Evolutionary conservation across 2,888 invertebrate genomes (phyloP).

Genomic region (Terebella lapidaria): DNA sequence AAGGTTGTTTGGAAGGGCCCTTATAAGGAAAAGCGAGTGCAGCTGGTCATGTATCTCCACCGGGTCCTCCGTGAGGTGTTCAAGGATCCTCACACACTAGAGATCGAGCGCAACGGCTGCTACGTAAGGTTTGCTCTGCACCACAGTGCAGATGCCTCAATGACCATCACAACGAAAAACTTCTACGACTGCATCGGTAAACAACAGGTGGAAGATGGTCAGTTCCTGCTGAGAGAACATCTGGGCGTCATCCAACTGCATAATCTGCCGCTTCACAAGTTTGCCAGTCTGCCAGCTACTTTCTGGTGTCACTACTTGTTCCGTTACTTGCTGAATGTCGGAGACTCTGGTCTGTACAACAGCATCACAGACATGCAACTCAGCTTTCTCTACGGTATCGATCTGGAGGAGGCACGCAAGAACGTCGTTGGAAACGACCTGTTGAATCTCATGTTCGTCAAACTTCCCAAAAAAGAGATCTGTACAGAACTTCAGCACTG

Average conservation of each 20-base stretch:
- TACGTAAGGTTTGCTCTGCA: constrained; percentile 10
- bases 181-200: constrained; percentile 13
- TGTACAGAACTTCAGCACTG: too few species aligned
- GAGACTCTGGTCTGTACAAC: constrained; percentile 18
- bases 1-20: constrained; percentile 15
- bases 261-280: neutral
- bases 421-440: neutral
- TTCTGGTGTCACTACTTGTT: constrained; percentile 16
- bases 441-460: constrained; percentile 9
- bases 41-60: constrained; percentile 9
- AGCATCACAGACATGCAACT: constrained; percentile 11
- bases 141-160: neutral
- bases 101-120: neutral
- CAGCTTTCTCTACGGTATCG: constrained; percentile 14
- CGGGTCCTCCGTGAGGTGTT: constrained; percentile 10
- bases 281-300: constrained; percentile 3
- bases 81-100: constrained; percentile 10
- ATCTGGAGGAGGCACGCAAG: constrained; percentile 11
- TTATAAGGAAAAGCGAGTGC: neutral
- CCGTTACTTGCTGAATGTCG: constrained; percentile 14
- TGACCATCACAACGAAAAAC: constrained; percentile 1
- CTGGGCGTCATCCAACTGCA: constrained; percentile 15
- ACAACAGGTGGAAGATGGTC: neutral
- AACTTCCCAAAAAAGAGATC: constrained; percentile 7
- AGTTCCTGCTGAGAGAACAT: constrained; percentile 10